Conservation (phyloP, 2,113 vertebrate genomes). For the Cyanoderma ruficeps region DNA sequence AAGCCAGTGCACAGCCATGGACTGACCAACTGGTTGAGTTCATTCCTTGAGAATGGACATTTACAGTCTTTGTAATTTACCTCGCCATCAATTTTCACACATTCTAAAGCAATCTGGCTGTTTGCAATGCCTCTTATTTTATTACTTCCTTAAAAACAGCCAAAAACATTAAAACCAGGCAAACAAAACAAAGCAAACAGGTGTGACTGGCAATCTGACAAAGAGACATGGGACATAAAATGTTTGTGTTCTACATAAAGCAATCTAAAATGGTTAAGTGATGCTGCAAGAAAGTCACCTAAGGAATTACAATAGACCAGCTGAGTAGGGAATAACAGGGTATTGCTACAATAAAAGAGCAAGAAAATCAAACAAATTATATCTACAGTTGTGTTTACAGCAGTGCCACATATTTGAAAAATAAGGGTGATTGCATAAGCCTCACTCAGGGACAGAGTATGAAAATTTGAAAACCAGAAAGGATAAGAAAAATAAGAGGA, state of each 20-base stretch:
- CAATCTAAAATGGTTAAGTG: neutral
- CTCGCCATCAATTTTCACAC: neutral
- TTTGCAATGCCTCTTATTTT: neutral
- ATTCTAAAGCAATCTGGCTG: neutral
- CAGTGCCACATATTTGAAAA: neutral
- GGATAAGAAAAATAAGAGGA: neutral
- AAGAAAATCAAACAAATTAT: neutral
- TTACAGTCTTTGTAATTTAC: neutral
- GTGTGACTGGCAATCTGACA: neutral
- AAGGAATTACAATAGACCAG: neutral
- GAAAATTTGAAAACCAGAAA: neutral
- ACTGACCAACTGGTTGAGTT: neutral
- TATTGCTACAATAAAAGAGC: neutral
- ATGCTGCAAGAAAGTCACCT: neutral
- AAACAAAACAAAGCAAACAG: neutral
- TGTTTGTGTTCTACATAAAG: neutral
- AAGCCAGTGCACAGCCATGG: neutral
- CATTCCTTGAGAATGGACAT: neutral
- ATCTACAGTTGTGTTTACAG: neutral
- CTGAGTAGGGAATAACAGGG: neutral
- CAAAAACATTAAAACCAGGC: neutral
- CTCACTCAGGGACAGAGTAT: neutral
- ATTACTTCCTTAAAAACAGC: neutral
- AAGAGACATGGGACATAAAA: rapidly evolving
- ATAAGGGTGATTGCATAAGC: neutral